These are phyloP conservation scores for Drosophila meridiana DNA, from an alignment of 2,888 invertebrate species.

Conservation along the genomic window DNA sequence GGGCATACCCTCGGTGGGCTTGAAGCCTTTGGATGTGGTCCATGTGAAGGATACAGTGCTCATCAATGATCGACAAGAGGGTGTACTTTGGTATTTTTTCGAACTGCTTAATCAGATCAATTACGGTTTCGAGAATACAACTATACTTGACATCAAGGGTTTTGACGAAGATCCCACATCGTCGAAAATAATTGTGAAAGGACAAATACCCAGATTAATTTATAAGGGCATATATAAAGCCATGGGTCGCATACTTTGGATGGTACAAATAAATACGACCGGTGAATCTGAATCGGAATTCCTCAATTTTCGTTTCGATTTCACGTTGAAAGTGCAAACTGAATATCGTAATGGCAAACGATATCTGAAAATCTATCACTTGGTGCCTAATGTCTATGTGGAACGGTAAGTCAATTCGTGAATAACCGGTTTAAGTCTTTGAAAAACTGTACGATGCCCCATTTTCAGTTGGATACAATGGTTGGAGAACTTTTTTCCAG, in stretches of 20 bases:
- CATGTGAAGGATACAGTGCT: conserved; percentile 46
- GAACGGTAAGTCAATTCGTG: conserved; percentile 48
- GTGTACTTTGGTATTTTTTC: conserved; percentile 57
- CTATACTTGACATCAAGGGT: conserved; percentile 60
- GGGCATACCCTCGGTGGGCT: conserved; percentile 69
- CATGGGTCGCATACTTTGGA: conserved; percentile 61
- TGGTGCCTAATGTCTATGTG: conserved; percentile 53
- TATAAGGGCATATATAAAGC: conserved; percentile 59
- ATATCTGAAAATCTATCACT: conserved; percentile 63
- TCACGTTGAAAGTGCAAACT: conserved; percentile 55
- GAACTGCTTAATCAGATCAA: conserved; percentile 61
- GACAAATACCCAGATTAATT: conserved; percentile 55
- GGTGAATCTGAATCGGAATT: conserved; percentile 58
- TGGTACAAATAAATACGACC: conserved; percentile 52
- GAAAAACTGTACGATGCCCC: background rate
- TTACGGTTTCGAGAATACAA: conserved; percentile 69
- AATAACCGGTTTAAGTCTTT: no score
- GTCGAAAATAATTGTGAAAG: conserved; percentile 51
- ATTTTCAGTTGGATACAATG: conserved; percentile 55
- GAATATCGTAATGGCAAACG: conserved; percentile 67
- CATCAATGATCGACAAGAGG: conserved; percentile 46
- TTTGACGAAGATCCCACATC: conserved; percentile 62
- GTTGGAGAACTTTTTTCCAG: conserved; percentile 59
- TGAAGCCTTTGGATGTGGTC: conserved; percentile 69
- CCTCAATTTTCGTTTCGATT: conserved; percentile 53